Evolutionary conservation across 2,888 invertebrate genomes (phyloP), one percentile per base, ranked within the genome.

Genomic region (Pogonocherus hispidulus): DNA sequence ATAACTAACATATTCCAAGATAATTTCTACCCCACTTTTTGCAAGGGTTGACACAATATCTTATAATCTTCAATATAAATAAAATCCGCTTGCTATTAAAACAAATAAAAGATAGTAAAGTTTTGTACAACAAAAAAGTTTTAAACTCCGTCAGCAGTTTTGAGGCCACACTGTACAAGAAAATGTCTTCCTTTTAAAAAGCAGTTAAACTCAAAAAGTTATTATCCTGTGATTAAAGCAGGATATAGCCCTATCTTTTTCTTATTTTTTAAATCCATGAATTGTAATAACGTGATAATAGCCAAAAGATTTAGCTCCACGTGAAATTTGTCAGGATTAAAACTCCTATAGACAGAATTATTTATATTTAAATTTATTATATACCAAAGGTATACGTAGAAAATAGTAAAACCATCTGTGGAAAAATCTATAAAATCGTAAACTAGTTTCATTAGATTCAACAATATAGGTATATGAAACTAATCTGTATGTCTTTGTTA

Each of bases 241-340:
- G 27, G 4, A 27, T 5, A 27, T 27, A 27, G 8, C 3, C 8
- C 3, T 8, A 5, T 5, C 8, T 27, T 27, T 5, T 27, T 27
- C 27, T 5, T 27, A 27, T n/a, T n/a, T n/a, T n/a, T n/a, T n/a
- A n/a, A n/a, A 27, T 27, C 8, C 27, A 27, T 27, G 8, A 27
- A 27, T 5, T 3, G 27, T 8, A 27, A n/a, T 41, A 41, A 41
- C 14, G 41, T 41, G 41, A 41, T 41, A 41, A 16, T 41, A n/a
- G 41, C n/a, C 3, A 41, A 41, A 41, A 14, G 4, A 1, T 41
- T 41, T 14, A 41, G 41, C 41, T 41, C 14, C 14, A 41, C 3
- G n/a, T 41, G 32, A 41, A 41, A 41, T 41, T 41, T 41, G 41
- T 41, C 41, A 41, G 41, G 41, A 41, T 41, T 41, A 41, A 41